Percentiles rank a stretch among this genome's conserved stretches.
Evolutionary conservation across 2,113 vertebrate genomes (phyloP).

Genomic region (Hippocampus guttulatus): DNA sequence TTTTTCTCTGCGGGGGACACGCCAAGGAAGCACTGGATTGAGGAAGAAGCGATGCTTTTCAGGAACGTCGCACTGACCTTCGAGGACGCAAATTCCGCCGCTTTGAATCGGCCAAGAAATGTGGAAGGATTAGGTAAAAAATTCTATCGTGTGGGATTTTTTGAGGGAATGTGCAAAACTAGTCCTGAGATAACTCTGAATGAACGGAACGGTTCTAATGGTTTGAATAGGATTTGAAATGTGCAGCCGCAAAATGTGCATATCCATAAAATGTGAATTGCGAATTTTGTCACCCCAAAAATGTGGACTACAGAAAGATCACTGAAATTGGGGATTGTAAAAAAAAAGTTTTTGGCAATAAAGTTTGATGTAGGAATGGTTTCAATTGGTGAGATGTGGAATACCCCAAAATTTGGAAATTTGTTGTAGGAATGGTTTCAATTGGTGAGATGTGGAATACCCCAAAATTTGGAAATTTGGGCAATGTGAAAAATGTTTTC

Average conservation of each 20-base stretch:
- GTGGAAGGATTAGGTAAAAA: neutral
- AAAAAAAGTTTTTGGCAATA: too few species aligned
- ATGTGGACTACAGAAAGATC: too few species aligned
- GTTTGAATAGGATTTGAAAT: too few species aligned
- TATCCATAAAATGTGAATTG: too few species aligned
- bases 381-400: neutral
- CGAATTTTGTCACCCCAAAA: too few species aligned
- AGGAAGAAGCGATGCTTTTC: conserved; percentile 53
- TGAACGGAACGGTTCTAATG: too few species aligned
- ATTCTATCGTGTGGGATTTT: too few species aligned
- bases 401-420: neutral
- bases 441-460: too few species aligned
- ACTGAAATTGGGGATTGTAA: too few species aligned
- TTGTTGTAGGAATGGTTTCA: neutral
- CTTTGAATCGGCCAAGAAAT: neutral
- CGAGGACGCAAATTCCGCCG: conserved; percentile 4
- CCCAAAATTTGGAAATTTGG: neutral
- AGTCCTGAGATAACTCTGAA: too few species aligned
- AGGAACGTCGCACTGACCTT: conserved; percentile 46
- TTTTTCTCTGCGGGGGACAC: conserved; percentile 22
- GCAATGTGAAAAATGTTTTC: neutral
- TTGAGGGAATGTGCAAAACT: too few species aligned
- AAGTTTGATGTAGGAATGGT: neutral
- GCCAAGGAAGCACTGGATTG: conserved; percentile 13
- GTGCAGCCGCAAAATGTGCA: too few species aligned